These are phyloP conservation scores for Salvelinus alpinus DNA, from an alignment of 2,113 vertebrate species.

Conservation along the genomic window DNA sequence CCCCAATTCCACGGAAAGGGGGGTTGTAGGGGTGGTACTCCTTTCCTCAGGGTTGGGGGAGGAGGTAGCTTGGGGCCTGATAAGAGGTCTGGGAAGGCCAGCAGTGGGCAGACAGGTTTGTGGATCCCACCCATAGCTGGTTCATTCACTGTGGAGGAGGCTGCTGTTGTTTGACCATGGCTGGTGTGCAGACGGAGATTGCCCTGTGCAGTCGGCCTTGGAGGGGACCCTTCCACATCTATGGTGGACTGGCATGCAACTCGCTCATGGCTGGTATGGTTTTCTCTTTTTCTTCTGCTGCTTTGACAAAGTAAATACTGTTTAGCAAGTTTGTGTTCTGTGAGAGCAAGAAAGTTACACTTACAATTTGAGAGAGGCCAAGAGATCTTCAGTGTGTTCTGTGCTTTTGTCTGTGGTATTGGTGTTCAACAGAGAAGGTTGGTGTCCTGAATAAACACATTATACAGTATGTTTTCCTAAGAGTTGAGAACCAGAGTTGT, in stretches of 20 bases:
- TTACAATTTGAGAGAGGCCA: no score
- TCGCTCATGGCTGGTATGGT: slow-evolving; percentile 71
- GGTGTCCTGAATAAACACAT: no score
- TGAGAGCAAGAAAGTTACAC: not conserved
- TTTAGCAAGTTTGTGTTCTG: not conserved
- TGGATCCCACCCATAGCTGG: slow-evolving; percentile 10
- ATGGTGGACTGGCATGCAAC: slow-evolving; percentile 62
- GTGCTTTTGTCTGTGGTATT: no score
- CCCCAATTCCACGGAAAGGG: not conserved
- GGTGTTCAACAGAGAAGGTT: no score
- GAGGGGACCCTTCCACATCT: slow-evolving; percentile 44
- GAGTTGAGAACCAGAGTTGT: no score
- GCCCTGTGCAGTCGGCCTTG: slow-evolving; percentile 35
- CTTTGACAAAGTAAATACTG: not conserved
- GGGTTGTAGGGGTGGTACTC: not conserved
- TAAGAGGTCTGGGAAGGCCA: slow-evolving; percentile 34
- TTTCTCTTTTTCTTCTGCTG: not conserved
- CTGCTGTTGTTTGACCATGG: slow-evolving; percentile 50
- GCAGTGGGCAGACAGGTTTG: slow-evolving; percentile 15
- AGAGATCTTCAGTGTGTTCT: no score
- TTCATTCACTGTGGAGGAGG: slow-evolving; percentile 7
- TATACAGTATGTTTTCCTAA: no score
- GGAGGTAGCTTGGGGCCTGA: slow-evolving; percentile 43
- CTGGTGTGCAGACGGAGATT: slow-evolving; percentile 44
- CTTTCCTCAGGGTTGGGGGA: slow-evolving; percentile 14